phyloP scores from a whole-genome alignment of 2,113 vertebrate genomes.

The Mustelus asterias region DNA sequence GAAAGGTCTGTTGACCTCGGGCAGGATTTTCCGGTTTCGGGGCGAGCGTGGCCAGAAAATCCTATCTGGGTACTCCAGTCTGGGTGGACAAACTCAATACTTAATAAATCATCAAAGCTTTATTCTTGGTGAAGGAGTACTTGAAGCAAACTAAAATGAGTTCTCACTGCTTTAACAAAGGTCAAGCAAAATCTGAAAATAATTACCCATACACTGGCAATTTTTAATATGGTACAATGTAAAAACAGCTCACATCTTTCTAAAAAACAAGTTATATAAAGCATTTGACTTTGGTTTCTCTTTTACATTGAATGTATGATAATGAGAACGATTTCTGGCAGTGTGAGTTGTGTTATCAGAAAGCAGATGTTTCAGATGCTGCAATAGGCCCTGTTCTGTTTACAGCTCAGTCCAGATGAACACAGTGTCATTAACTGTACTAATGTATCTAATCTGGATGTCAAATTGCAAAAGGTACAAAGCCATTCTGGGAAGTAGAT shows the following conservation, averaged over 20 bases:
- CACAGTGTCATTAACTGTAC: not conserved
- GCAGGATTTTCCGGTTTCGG: too few relatives aligned
- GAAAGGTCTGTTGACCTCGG: too few relatives aligned
- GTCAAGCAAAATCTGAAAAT: not conserved
- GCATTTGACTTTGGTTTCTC: not conserved
- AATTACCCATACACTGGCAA: not conserved
- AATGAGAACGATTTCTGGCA: not conserved
- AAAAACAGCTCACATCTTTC: not conserved
- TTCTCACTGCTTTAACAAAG: not conserved
- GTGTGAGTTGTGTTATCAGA: not conserved
- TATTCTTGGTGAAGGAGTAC: not conserved
- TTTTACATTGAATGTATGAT: not conserved
- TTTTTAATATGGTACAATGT: not conserved
- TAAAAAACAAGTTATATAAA: not conserved
- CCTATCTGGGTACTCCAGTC: not conserved
- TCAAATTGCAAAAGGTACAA: not conserved
- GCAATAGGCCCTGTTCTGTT: not conserved
- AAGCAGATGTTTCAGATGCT: not conserved
- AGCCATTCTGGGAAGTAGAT: not conserved
- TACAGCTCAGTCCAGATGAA: slow-evolving; percentile 6
- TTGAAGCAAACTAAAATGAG: not conserved
- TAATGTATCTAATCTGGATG: not conserved
- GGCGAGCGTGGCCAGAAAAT: too few relatives aligned
- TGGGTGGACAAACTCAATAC: not conserved
- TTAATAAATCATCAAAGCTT: not conserved